phyloP scores from a whole-genome alignment of 2,113 vertebrate genomes.

The Chaetura pelagica region DNA sequence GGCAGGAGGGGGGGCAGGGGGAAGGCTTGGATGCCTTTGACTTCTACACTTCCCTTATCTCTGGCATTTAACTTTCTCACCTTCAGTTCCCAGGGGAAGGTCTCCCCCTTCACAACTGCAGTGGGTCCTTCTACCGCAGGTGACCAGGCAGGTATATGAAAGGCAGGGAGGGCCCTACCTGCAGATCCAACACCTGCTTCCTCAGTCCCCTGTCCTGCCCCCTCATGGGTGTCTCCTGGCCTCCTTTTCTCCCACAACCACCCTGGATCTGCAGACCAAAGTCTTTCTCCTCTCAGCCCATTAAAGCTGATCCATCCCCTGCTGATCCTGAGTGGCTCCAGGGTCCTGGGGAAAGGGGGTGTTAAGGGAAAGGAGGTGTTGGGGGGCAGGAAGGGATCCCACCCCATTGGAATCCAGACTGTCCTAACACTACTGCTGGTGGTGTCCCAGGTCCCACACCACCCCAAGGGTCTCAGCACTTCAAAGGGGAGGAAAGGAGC shows the following conservation, averaged over 20 bases:
- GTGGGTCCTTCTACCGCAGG: neutral
- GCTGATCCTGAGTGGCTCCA: neutral
- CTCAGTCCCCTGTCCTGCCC: neutral
- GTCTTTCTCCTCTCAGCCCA: neutral
- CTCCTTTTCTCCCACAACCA: neutral
- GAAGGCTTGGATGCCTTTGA: neutral
- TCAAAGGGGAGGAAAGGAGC: neutral
- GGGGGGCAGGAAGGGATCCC: too few relatives aligned
- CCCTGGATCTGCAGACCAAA: neutral
- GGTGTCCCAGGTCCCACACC: fast-evolving
- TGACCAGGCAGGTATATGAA: neutral
- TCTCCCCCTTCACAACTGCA: neutral
- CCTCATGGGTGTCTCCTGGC: neutral
- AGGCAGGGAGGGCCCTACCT: fast-evolving
- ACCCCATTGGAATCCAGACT: too few relatives aligned
- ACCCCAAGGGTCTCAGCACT: neutral
- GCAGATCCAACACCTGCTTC: neutral
- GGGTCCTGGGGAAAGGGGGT: neutral
- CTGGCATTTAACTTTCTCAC: slow-evolving; percentile 52
- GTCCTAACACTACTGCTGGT: neutral
- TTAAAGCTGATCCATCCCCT: neutral
- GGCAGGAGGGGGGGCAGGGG: neutral
- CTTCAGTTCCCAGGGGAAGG: slow-evolving; percentile 37
- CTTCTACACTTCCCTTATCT: slow-evolving; percentile 45
- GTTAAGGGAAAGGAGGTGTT: too few relatives aligned